Percentiles rank a stretch among this genome's conserved stretches.
phyloP scores from a whole-genome alignment of 2,888 invertebrate species.

The Aphodius granarius region DNA sequence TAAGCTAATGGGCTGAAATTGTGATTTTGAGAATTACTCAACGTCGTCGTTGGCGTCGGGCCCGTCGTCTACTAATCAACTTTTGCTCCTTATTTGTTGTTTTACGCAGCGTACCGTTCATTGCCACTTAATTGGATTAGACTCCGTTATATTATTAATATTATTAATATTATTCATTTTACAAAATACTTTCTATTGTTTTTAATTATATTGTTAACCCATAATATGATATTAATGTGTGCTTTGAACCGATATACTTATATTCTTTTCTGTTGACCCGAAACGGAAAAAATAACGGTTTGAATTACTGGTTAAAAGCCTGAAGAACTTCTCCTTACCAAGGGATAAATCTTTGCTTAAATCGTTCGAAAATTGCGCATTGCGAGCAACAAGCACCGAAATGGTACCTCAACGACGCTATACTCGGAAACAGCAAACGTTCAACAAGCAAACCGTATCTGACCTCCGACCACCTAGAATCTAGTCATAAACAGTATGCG shows the following conservation, averaged over 20 bases:
- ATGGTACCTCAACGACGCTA: not conserved
- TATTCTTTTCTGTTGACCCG: too few species aligned
- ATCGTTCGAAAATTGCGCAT: too few species aligned
- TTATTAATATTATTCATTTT: too few species aligned
- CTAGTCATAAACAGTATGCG: not conserved
- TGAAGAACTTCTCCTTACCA: too few species aligned
- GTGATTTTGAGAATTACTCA: not conserved
- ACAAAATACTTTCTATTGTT: too few species aligned
- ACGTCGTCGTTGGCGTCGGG: not conserved
- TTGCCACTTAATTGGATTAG: not conserved
- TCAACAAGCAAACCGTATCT: not conserved
- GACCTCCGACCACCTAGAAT: not conserved
- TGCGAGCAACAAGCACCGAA: not conserved
- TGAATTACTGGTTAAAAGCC: too few species aligned
- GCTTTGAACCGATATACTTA: too few species aligned
- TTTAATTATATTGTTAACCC: too few species aligned
- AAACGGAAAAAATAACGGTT: too few species aligned
- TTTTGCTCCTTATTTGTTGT: not conserved
- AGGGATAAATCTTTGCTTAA: too few species aligned
- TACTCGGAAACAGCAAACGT: not conserved
- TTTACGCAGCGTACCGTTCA: not conserved
- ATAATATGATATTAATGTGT: too few species aligned
- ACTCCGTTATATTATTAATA: too few species aligned
- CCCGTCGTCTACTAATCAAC: not conserved
- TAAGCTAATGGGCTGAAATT: constrained; percentile 11